These are phyloP conservation scores for Serranus cabrilla DNA, from an alignment of 2,797 vertebrate species.

Conservation along the genomic window DNA sequence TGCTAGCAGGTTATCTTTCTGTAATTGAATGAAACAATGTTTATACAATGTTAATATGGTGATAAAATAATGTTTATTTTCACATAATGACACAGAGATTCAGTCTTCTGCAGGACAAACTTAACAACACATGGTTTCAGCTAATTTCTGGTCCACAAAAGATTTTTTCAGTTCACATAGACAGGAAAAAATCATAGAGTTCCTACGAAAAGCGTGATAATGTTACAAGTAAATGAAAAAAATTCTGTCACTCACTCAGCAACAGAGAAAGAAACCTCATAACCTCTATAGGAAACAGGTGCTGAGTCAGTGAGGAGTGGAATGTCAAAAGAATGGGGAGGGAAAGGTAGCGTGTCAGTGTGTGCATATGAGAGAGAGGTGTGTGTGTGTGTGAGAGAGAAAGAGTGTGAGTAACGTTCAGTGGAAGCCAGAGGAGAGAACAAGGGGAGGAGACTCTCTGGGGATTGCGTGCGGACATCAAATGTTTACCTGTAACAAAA, in stretches of 20 bases:
- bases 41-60: neutral
- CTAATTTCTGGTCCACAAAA: neutral
- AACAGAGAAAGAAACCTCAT: conserved; percentile 10
- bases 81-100: neutral
- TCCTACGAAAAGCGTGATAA: neutral
- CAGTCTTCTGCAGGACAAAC: neutral
- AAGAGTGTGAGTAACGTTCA: conserved; percentile 77
- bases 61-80: conserved; percentile 7
- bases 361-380: conserved; percentile 42
- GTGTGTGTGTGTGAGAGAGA: conserved; percentile 41
- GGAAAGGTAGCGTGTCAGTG: conserved; percentile 61
- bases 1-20: neutral
- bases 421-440: conserved; percentile 74
- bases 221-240: conserved; percentile 26
- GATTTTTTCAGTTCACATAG: neutral
- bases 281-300: conserved; percentile 77
- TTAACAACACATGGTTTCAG: neutral
- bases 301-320: conserved; percentile 87
- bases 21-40: neutral
- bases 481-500: conserved; percentile 90
- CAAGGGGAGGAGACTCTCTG: conserved; percentile 79
- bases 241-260: neutral
- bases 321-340: conserved; percentile 81
- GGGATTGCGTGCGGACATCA: conserved; percentile 88
- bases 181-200: neutral